Evolutionary conservation across 2,113 vertebrate genomes (phyloP).

Genomic region (Neogobius melanostomus): DNA sequence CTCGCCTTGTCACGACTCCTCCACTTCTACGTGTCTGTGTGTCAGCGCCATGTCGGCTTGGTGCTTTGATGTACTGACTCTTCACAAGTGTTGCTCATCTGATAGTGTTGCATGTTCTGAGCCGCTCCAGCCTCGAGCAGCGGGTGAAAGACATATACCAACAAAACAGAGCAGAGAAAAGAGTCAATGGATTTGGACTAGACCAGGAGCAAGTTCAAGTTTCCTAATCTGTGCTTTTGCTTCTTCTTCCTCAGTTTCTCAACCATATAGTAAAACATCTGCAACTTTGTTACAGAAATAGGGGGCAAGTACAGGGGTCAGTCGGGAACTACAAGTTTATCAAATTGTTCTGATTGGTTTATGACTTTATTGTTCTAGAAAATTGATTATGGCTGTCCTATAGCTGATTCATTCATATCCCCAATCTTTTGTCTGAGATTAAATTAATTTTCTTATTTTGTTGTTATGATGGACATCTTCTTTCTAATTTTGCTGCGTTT

Average conservation of each 20-base stretch:
- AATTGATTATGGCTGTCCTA: no score
- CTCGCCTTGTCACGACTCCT: slow-evolving; percentile 1
- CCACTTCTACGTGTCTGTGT: background rate
- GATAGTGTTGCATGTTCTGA: background rate
- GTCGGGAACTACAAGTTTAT: no score
- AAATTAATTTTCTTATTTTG: background rate
- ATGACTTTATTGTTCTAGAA: no score
- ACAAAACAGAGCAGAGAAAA: background rate
- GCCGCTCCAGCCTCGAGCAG: background rate
- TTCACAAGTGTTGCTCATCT: background rate
- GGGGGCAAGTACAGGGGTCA: no score
- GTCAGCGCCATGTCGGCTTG: background rate
- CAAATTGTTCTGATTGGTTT: no score
- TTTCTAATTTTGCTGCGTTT: background rate
- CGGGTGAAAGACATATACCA: background rate
- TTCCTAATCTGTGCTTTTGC: background rate
- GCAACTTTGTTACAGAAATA: no score
- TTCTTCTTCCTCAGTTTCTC: background rate
- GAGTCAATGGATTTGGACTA: background rate
- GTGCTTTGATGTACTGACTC: background rate
- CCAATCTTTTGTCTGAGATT: no score
- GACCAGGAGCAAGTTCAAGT: background rate
- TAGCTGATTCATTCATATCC: no score
- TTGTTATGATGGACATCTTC: background rate
- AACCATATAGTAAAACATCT: no score